Percentiles rank a stretch among this genome's conserved stretches.
phyloP scores from a whole-genome alignment of 2,888 invertebrate species.

The Saturnia japonica region DNA sequence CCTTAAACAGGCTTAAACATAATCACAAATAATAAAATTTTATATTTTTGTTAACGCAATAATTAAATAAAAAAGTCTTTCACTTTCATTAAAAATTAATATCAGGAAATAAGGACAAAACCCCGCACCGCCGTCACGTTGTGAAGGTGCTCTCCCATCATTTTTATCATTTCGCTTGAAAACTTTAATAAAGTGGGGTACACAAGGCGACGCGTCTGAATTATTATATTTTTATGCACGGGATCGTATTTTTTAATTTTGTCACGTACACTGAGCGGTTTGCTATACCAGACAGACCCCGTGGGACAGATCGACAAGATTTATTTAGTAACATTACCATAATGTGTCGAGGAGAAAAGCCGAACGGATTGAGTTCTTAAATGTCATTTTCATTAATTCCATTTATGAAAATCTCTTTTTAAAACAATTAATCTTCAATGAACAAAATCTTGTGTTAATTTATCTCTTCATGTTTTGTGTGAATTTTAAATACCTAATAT shows the following conservation, averaged over 20 bases:
- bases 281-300: slow-evolving; percentile 19
- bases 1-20: background rate
- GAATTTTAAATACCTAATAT: no score
- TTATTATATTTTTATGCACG: slow-evolving; percentile 70
- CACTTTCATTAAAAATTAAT: slow-evolving; percentile 50
- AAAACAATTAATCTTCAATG: no score
- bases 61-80: slow-evolving; percentile 23
- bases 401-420: background rate
- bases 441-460: no score
- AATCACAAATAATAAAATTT: slow-evolving; percentile 14
- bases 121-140: slow-evolving; percentile 44
- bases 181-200: slow-evolving; percentile 72
- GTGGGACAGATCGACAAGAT: slow-evolving; percentile 30
- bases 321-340: slow-evolving; percentile 32
- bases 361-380: background rate
- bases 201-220: slow-evolving; percentile 52
- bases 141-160: slow-evolving; percentile 59
- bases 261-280: slow-evolving; percentile 37
- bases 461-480: no score
- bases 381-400: background rate
- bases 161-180: slow-evolving; percentile 74
- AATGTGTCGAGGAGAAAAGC: background rate
- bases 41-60: slow-evolving; percentile 11
- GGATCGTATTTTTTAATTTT: slow-evolving; percentile 62
- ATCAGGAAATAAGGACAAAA: slow-evolving; percentile 62